Percentiles rank a stretch among this genome's conserved stretches.
phyloP scores from a whole-genome alignment of 2,113 vertebrate species.

The Oryzias melastigma region DNA sequence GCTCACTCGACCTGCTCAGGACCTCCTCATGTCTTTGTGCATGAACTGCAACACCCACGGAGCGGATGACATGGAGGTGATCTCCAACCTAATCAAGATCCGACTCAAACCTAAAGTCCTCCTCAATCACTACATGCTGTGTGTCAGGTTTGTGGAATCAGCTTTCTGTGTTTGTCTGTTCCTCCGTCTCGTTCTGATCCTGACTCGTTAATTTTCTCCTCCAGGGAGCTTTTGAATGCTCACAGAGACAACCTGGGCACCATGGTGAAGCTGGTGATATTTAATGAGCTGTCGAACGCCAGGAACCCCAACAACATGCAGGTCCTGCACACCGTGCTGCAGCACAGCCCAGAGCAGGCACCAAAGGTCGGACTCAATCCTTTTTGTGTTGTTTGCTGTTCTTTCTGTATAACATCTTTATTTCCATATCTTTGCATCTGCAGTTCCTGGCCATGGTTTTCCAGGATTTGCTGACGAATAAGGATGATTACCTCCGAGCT shows the following conservation, averaged over 20 bases:
- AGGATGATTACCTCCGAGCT: slow-evolving; percentile 93
- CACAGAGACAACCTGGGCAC: slow-evolving; percentile 95
- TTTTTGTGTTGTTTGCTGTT: background rate
- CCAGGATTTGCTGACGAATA: slow-evolving; percentile 94
- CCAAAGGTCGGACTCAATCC: slow-evolving; percentile 83
- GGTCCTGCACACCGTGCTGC: slow-evolving; percentile 90
- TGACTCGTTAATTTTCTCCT: slow-evolving; percentile 10
- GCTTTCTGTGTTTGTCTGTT: background rate
- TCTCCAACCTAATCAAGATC: slow-evolving; percentile 97
- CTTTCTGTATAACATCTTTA: background rate
- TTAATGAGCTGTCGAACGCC: slow-evolving; percentile 95
- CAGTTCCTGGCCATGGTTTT: slow-evolving; percentile 99
- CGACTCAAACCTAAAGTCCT: slow-evolving; percentile 97
- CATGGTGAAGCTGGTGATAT: slow-evolving; percentile 96
- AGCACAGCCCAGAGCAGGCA: slow-evolving; percentile 93
- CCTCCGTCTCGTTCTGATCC: background rate
- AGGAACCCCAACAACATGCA: slow-evolving; percentile 99
- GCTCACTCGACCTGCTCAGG: slow-evolving; percentile 96
- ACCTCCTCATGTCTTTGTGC: slow-evolving; percentile 95
- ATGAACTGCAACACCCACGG: slow-evolving; percentile 94
- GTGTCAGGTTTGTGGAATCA: slow-evolving; percentile 80
- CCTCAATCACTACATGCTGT: slow-evolving; percentile 95
- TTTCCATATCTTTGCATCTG: slow-evolving; percentile 7
- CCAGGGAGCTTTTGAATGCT: slow-evolving; percentile 90
- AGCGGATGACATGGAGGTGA: slow-evolving; percentile 93